Conservation (phyloP, 2,797 vertebrate species). For the Acropternis orthonyx region DNA sequence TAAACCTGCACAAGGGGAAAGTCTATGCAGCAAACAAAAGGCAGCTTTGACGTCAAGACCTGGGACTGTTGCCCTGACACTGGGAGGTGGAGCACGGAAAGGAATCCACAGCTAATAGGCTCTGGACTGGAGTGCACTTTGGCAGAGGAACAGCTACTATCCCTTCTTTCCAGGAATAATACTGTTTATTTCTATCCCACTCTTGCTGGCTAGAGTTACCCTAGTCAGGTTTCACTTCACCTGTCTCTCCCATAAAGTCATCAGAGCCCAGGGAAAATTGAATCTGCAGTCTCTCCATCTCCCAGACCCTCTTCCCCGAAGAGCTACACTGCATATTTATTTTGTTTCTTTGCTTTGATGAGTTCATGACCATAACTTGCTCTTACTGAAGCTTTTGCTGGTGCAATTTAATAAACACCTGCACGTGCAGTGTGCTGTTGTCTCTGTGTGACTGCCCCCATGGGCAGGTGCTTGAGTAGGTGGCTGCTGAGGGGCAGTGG, state of each 20-base stretch:
- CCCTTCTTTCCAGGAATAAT: constrained; percentile 71
- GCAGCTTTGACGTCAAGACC: constrained; percentile 52
- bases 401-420: neutral
- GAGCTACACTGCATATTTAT: neutral
- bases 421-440: neutral
- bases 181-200: constrained; percentile 63
- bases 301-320: neutral
- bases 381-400: neutral
- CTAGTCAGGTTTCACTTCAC: constrained; percentile 53
- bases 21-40: constrained; percentile 47
- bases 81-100: constrained; percentile 50
- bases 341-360: neutral
- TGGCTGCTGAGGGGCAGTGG: neutral
- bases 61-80: constrained; percentile 57
- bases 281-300: neutral
- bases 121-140: constrained; percentile 37
- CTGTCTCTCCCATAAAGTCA: constrained; percentile 34
- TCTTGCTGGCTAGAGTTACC: constrained; percentile 42
- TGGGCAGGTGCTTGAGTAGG: neutral
- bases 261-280: neutral
- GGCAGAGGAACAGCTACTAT: constrained; percentile 52
- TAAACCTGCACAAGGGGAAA: constrained; percentile 7
- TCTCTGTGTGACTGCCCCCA: neutral
- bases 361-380: neutral
- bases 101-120: constrained; percentile 42